A percentile compares a stretch with the other conserved stretches of the same genome.
phyloP scores from a whole-genome alignment of 1,140 invertebrate genomes.

The Matsumurasca onukii region DNA sequence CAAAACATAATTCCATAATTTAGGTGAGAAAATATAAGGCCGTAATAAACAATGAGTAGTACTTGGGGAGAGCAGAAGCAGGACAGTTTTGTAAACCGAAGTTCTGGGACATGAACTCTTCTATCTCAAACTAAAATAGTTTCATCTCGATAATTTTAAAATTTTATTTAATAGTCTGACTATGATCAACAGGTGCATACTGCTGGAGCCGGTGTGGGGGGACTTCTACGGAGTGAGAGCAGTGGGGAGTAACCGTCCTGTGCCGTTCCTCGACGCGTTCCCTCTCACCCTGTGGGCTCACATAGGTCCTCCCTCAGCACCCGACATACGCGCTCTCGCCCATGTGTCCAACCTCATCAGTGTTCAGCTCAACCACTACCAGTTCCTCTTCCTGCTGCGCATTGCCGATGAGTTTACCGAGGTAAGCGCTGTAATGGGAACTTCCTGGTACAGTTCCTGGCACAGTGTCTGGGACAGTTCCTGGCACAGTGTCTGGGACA shows the following conservation, averaged over 20 bases:
- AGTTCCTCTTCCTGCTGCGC: conserved; percentile 85
- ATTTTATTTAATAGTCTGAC: too few species aligned
- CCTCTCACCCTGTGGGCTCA: conserved; percentile 80
- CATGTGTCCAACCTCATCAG: conserved; percentile 78
- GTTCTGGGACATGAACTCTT: too few species aligned
- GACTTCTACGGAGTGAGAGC: conserved; percentile 84
- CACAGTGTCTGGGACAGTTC: background rate
- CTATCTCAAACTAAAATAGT: too few species aligned
- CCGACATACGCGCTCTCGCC: conserved; percentile 67
- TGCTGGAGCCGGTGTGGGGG: conserved; percentile 87
- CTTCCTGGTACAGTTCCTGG: background rate
- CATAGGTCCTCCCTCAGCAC: conserved; percentile 48
- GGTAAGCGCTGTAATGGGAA: conserved; percentile 25
- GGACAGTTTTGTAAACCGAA: too few species aligned
- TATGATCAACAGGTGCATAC: conserved; percentile 71
- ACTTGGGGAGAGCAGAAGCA: too few species aligned
- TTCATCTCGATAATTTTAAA: too few species aligned
- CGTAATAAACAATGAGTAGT: too few species aligned
- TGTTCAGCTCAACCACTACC: conserved; percentile 89
- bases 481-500: background rate
- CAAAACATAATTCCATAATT: too few species aligned
- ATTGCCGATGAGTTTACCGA: conserved; percentile 73
- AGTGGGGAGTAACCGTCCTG: conserved; percentile 67
- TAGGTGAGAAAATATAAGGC: too few species aligned
- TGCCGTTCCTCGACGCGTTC: conserved; percentile 88